These are phyloP conservation scores for Nothoprocta perdicaria DNA, from an alignment of 2,113 vertebrate genomes.

Conservation along the genomic window DNA sequence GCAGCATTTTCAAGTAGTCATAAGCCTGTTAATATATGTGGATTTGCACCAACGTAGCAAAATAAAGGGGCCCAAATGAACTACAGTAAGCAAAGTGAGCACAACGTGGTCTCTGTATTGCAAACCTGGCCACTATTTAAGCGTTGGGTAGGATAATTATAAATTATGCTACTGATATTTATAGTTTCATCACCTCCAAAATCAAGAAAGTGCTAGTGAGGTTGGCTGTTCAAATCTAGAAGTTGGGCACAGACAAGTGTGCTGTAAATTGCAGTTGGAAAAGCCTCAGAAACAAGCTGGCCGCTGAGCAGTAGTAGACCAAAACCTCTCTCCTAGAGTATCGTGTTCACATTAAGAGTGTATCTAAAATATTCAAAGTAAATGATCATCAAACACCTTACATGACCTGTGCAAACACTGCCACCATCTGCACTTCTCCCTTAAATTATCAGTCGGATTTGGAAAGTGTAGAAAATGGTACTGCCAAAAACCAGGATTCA, in stretches of 20 bases:
- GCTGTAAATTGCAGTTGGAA: neutral
- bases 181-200: neutral
- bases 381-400: neutral
- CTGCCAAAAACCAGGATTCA: conserved; percentile 13
- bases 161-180: neutral
- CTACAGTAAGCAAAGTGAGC: neutral
- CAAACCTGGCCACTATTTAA: neutral
- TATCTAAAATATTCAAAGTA: neutral
- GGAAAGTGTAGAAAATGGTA: neutral
- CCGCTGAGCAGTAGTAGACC: neutral
- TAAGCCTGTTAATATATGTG: neutral
- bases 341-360: neutral
- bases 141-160: neutral
- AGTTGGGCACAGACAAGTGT: neutral
- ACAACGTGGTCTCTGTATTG: neutral
- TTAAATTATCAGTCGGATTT: neutral
- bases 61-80: neutral
- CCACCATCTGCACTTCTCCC: neutral
- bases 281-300: neutral
- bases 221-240: neutral
- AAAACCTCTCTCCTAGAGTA: neutral
- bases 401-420: neutral
- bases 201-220: neutral
- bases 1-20: neutral
- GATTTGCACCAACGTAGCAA: neutral